Evolutionary conservation across 2,888 invertebrate species (phyloP), one percentile per base, ranked within the genome.

Genomic region (Theristus sp.): DNA sequence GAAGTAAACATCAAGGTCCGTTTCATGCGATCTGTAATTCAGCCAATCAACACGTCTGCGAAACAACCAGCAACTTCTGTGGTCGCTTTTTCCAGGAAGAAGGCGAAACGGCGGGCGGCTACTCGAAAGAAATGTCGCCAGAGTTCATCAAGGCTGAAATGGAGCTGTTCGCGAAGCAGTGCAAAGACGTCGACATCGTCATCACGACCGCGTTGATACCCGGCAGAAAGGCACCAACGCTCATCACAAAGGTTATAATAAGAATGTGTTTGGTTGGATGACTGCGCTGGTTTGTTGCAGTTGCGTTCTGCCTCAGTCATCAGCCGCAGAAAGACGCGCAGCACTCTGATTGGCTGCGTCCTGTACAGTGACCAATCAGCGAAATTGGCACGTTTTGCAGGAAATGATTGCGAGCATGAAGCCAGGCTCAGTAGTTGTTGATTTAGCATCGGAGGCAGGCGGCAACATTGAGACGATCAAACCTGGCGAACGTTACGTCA

Each of bases 161-260:
- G 77, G 86, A 84, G 1, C 77, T 89, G 60, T 86, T 89, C 69
- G 86, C 85, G n/a, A 84, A 83, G 69, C 89, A 89, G 72, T 83
- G 86, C 56, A 83, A 83, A 71, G 85, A 86, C 62, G 85, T 88
- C 0, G 89, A 89, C 71, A 83, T 89, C 49, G 81, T 89, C 66
- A 88, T 89, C 69, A 83, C 84, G n/a, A 89, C 89, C 0, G 89
- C 89, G 3, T 81, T 89, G 22, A 88, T 89, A 67, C 89, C 89
- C 22, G 89, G 88, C 57, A 86, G 84, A 74, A 84, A 81, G 58
- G 89, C 89, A 0, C 89, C 89, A 0, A 68, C 83, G 59, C 81
- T 89, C 22, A 83, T 89, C 67, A 79, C 85, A 60, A 86, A 84
- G 81, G 86, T 86, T n/a, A 38, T n/a, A n/a, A n/a, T n/a, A n/a